Conservation (phyloP, 2,797 vertebrate species). For the Sebastes variabilis region DNA sequence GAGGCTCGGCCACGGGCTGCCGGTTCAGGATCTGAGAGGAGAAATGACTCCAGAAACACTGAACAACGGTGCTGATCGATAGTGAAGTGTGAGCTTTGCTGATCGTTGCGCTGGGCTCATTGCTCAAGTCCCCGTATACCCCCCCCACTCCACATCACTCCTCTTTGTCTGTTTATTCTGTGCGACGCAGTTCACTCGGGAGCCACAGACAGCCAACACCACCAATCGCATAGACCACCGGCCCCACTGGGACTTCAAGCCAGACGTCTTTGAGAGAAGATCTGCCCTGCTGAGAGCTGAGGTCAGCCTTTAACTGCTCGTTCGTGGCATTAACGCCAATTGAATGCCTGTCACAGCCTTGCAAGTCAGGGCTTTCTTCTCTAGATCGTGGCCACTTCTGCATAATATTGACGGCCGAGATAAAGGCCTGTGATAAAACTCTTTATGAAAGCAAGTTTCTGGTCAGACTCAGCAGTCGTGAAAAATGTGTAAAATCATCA, state of each 20-base stretch:
- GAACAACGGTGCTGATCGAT: conserved; percentile 67
- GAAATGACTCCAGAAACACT: conserved; percentile 71
- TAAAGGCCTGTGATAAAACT: conserved; percentile 66
- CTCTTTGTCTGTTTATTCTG: conserved; percentile 64
- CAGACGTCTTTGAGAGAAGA: conserved; percentile 72
- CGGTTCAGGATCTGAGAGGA: conserved; percentile 61
- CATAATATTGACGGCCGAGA: conserved; percentile 63
- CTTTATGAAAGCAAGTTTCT: conserved; percentile 65
- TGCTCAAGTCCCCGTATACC: conserved; percentile 38
- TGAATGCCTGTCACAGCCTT: conserved; percentile 65
- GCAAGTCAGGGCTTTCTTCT: conserved; percentile 67
- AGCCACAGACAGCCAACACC: conserved; percentile 70
- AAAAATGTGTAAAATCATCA: conserved; percentile 68
- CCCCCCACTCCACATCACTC: not conserved
- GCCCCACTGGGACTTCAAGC: conserved; percentile 70
- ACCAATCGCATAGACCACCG: conserved; percentile 73
- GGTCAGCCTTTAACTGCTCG: conserved; percentile 74
- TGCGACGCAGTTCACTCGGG: conserved; percentile 73
- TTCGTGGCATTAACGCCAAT: conserved; percentile 64
- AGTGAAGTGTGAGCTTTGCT: conserved; percentile 72
- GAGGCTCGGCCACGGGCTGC: conserved; percentile 47
- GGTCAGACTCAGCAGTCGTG: conserved; percentile 59
- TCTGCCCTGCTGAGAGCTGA: conserved; percentile 75
- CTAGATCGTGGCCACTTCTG: conserved; percentile 54
- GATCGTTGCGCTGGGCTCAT: conserved; percentile 56